Base-by-base conservation (phyloP, 64 coral and sea anemone genomes). In the Montipora foliosa region DNA sequence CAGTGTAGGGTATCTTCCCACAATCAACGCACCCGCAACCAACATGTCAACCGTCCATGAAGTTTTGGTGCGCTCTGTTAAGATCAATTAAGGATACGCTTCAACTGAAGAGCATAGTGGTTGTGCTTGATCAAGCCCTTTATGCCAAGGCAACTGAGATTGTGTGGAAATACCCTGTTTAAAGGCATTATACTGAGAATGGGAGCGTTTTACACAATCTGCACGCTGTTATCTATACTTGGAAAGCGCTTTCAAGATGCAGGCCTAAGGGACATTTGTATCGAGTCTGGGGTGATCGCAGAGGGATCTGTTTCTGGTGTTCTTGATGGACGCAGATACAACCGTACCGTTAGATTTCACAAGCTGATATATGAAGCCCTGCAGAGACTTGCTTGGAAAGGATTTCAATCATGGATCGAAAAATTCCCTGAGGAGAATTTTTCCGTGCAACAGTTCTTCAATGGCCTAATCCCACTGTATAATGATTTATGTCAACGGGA, bases 351-450 rank as follows among this genome's bases (percentile, higher is more conserved):
- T n/a, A 77, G 90, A 49, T 92, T 84, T 64, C 90, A 84, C 44
- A 92, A 92, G 44, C 19, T 61, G 8, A 92, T 92, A 80, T 67
- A 66, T 75, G 80, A 92, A 83, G 80, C 80, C 2, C 80, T 84
- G 11, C 67, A 85, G 2, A 92, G 67, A 48, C 68, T 83, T 45
- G 76, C 60, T 67, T 90, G 49, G 88, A 59, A n/a, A 29, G 55
- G 75, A 79, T 60, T 64, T 14, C 6, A 78, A 22, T 3, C 82
- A 13, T 86, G 55, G 91, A 12, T 79, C 57, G 71, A 64, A 14
- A 64, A 64, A 64, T 64, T 13, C 6, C 60, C 5, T 64, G 60
- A 9, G 8, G 13, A 70, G 73, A 89, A 58, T 12, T 10, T 12
- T 4, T 14, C 17, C 0, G 52, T 59, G 9, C 17, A 89, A 60